Conservation (phyloP, 2,797 vertebrate species). For the Chlorospingus semifuscus region DNA sequence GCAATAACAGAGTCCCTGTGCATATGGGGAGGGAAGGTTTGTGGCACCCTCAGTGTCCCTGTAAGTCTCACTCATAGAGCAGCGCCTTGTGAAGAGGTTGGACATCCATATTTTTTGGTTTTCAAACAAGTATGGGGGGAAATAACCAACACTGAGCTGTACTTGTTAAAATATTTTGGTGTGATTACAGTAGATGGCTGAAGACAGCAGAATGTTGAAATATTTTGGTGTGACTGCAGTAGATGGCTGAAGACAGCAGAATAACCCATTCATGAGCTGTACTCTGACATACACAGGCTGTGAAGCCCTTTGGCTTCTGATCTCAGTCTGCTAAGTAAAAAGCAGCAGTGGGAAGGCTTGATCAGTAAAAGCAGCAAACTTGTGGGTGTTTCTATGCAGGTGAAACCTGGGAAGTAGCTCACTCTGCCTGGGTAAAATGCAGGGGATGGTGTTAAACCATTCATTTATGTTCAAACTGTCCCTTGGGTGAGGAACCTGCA, state of each 20-base stretch:
- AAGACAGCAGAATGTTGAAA: background rate
- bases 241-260: background rate
- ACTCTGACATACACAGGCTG: background rate
- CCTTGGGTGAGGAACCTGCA: background rate
- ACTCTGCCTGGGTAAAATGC: background rate
- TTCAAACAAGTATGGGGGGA: background rate
- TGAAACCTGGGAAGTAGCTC: background rate
- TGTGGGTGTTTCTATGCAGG: background rate
- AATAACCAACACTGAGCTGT: background rate
- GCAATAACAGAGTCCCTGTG: background rate
- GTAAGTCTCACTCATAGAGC: background rate
- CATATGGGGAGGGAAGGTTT: fast-evolving
- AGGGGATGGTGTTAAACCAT: background rate
- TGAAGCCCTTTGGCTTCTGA: background rate
- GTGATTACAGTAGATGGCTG: too few species aligned
- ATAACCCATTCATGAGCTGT: background rate
- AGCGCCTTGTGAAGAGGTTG: background rate
- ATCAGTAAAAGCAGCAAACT: background rate
- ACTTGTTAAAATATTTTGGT: background rate
- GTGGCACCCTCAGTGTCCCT: background rate
- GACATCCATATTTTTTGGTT: background rate
- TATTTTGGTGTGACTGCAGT: background rate
- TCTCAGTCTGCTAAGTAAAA: background rate
- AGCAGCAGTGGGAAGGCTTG: background rate
- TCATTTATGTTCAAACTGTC: background rate